Conservation (phyloP, 2,888 invertebrate genomes). For the Drosophila aldrichi region DNA sequence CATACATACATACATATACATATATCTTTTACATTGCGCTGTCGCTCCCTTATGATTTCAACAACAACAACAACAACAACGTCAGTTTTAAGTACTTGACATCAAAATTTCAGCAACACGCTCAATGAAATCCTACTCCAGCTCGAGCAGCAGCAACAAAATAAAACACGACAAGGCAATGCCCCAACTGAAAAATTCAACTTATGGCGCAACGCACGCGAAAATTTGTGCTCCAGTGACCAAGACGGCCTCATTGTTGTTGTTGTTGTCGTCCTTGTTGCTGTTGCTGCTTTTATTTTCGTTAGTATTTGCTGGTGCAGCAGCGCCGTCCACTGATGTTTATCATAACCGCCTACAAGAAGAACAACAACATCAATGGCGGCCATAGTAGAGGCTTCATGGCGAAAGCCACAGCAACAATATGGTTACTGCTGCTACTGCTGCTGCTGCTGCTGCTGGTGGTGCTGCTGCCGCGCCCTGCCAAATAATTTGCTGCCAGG, state of each 20-base stretch:
- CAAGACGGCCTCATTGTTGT: slow-evolving; percentile 25
- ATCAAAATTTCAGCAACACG: slow-evolving; percentile 60
- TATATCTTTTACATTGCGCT: slow-evolving; percentile 10
- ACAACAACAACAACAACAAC: slow-evolving; percentile 40
- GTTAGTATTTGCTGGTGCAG: slow-evolving; percentile 33
- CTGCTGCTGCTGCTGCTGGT: slow-evolving; percentile 15
- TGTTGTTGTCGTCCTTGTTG: slow-evolving; percentile 7
- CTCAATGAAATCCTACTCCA: slow-evolving; percentile 48
- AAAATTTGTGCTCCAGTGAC: slow-evolving; percentile 53
- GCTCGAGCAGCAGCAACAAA: slow-evolving; percentile 14
- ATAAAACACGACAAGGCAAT: slow-evolving; percentile 18
- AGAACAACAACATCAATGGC: slow-evolving; percentile 33
- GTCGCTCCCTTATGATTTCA: slow-evolving; percentile 56
- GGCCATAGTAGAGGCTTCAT: slow-evolving; percentile 9
- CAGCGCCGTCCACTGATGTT: slow-evolving; percentile 60
- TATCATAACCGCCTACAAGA: slow-evolving; percentile 75
- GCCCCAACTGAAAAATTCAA: slow-evolving; percentile 59
- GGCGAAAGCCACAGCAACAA: slow-evolving; percentile 56
- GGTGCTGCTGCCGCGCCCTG: slow-evolving; percentile 55
- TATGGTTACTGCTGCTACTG: slow-evolving; percentile 54
- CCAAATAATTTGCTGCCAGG: slow-evolving; percentile 72
- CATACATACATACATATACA: slow-evolving; percentile 1
- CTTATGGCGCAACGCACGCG: slow-evolving; percentile 65
- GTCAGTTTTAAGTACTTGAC: slow-evolving; percentile 69
- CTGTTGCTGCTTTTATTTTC: slow-evolving; percentile 8